Conservation (phyloP, 2,797 vertebrate genomes). For the Acanthurus tractus region DNA sequence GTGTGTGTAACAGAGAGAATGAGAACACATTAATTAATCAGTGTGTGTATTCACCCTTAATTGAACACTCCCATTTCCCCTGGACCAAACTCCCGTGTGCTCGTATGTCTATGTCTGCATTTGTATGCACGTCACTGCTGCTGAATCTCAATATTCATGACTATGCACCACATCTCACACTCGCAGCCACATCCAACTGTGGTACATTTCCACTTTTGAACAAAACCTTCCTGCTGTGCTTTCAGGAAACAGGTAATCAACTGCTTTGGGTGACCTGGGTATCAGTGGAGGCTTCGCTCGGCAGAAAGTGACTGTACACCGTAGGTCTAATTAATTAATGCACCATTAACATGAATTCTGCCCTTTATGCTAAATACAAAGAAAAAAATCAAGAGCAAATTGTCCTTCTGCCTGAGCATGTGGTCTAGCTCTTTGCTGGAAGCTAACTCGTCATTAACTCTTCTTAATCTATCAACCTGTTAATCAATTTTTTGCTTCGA, state of each 20-base stretch:
- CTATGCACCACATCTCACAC: constrained; percentile 34
- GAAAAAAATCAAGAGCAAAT: not conserved
- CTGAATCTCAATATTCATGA: constrained; percentile 55
- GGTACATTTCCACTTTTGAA: not conserved
- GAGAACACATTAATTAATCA: constrained; percentile 70
- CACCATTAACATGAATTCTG: constrained; percentile 8
- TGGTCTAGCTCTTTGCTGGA: not conserved
- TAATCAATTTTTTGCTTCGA: constrained; percentile 10
- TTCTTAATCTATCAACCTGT: not conserved
- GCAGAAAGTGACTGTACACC: not conserved
- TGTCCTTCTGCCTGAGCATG: not conserved
- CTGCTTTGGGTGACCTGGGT: not conserved
- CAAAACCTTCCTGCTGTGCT: constrained; percentile 20
- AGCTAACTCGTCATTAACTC: constrained; percentile 18
- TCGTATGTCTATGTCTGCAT: constrained; percentile 23
- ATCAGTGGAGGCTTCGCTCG: not conserved
- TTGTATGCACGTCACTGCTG: constrained; percentile 45
- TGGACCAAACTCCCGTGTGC: constrained; percentile 43
- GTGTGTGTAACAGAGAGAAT: constrained; percentile 4
- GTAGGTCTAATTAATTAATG: constrained; percentile 7
- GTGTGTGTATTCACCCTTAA: constrained; percentile 65
- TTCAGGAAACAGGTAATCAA: constrained; percentile 16
- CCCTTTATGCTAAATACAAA: not conserved
- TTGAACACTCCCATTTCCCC: constrained; percentile 66
- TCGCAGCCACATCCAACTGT: constrained; percentile 19